A percentile compares a stretch with the other conserved stretches of the same genome.
Conservation (phyloP, 1,140 invertebrate species). For the Drosophila grimshawi region DNA sequence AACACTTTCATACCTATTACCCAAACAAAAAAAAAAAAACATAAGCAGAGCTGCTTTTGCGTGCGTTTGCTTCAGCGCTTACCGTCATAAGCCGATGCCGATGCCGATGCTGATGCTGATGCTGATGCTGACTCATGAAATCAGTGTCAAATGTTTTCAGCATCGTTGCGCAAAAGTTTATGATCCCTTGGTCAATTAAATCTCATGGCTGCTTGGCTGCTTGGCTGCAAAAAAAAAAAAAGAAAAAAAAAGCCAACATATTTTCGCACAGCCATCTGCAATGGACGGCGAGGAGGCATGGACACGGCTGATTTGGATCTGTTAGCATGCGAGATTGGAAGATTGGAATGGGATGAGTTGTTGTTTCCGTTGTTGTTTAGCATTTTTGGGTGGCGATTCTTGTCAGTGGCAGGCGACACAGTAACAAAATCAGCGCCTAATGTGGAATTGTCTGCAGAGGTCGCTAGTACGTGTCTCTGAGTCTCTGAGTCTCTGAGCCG, state of each 20-base stretch:
- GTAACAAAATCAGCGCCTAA: conserved; percentile 71
- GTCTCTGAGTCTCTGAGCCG: background rate
- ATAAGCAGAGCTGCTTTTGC: background rate
- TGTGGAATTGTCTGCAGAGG: conserved; percentile 44
- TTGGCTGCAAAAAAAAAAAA: conserved; percentile 32
- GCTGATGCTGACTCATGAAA: conserved; percentile 59
- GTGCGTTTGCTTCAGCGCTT: background rate
- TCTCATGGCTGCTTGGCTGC: conserved; percentile 48
- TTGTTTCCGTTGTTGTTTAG: conserved; percentile 43
- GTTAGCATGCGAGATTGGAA: conserved; percentile 21
- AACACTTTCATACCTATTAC: conserved; percentile 15
- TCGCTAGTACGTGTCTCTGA: conserved; percentile 29
- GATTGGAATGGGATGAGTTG: conserved; percentile 10
- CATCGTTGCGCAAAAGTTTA: conserved; percentile 61
- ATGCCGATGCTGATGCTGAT: conserved; percentile 52
- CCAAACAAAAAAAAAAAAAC: conserved; percentile 2
- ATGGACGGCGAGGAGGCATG: conserved; percentile 8
- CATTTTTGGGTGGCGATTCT: conserved; percentile 52
- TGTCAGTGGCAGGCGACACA: conserved; percentile 65
- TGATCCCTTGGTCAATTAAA: conserved; percentile 80
- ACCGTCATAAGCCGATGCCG: conserved; percentile 15
- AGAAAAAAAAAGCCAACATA: conserved; percentile 37
- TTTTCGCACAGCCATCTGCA: conserved; percentile 30
- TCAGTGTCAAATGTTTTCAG: conserved; percentile 68
- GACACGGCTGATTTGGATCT: conserved; percentile 33